These are phyloP conservation scores for Diaphora mendica DNA, from an alignment of 2,888 invertebrate species.

Conservation along the genomic window DNA sequence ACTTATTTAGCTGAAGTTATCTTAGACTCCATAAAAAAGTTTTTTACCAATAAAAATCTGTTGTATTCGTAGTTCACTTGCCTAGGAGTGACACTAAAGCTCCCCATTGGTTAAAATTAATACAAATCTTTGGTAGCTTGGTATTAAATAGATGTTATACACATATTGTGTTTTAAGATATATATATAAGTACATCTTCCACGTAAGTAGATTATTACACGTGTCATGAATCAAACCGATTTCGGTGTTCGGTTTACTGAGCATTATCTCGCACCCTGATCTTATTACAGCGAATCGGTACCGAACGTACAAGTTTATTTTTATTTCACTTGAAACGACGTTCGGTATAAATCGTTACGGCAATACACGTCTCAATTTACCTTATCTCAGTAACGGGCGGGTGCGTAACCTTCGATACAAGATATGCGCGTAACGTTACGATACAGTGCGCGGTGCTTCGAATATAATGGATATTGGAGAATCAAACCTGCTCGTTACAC, in stretches of 20 bases:
- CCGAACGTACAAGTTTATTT: conserved; percentile 5
- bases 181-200: not conserved
- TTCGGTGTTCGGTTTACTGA: not conserved
- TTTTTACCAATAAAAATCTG: not conserved
- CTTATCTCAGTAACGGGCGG: conserved; percentile 10
- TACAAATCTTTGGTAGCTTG: no score
- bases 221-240: not conserved
- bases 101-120: no score
- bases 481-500: not conserved
- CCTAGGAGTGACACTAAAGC: no score
- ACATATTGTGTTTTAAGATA: no score
- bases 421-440: not conserved
- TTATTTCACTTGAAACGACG: conserved; percentile 10
- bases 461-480: not conserved
- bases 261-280: not conserved
- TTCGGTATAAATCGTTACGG: conserved; percentile 9
- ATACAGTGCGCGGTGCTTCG: not conserved
- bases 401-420: conserved; percentile 5
- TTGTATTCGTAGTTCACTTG: not conserved
- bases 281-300: conserved; percentile 11
- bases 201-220: not conserved
- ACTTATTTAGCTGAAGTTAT: not conserved
- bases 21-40: not conserved
- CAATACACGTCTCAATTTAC: conserved; percentile 12
- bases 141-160: not conserved